phyloP scores from a whole-genome alignment of 2,888 invertebrate genomes.

The Harpalus rufipes region DNA sequence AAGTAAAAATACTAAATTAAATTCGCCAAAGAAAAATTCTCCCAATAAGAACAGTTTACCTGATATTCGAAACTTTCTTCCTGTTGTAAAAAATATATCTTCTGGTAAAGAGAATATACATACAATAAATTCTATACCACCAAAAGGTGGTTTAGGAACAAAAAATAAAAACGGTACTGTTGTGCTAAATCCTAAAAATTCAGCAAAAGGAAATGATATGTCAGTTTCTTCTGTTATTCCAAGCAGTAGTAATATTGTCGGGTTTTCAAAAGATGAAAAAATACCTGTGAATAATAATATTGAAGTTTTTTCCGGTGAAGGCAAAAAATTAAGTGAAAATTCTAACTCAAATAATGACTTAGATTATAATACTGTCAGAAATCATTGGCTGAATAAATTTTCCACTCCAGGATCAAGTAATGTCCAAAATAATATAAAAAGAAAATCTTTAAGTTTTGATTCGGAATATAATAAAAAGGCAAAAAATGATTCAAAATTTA shows the following conservation, averaged over 20 bases:
- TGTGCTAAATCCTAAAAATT: conserved; percentile 67
- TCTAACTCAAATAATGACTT: conserved; percentile 44
- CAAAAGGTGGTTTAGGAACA: conserved; percentile 49
- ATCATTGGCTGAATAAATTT: conserved; percentile 76
- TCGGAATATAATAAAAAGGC: conserved; percentile 11
- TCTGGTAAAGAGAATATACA: conserved; percentile 44
- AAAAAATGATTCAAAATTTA: conserved; percentile 15
- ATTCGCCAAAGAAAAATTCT: conserved; percentile 61
- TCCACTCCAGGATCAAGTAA: conserved; percentile 40
- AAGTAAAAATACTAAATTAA: conserved; percentile 68
- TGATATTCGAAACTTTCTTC: conserved; percentile 72
- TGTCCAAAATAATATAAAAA: not conserved
- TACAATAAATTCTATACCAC: conserved; percentile 66
- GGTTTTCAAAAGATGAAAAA: conserved; percentile 34
- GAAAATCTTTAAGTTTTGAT: conserved; percentile 47
- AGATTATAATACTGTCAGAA: conserved; percentile 73
- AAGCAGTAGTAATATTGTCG: conserved; percentile 31
- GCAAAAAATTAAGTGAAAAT: conserved; percentile 66
- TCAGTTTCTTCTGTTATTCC: conserved; percentile 34
- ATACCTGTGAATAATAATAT: conserved; percentile 16
- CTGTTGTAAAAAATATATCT: conserved; percentile 54
- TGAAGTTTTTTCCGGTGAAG: conserved; percentile 68
- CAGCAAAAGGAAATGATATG: conserved; percentile 8
- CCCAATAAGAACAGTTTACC: conserved; percentile 9
- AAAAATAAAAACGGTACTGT: conserved; percentile 69